Evolutionary conservation across 2,113 vertebrate genomes (phyloP), one percentile per base, ranked within the genome.

Genomic region (Melanerpes formicivorus): DNA sequence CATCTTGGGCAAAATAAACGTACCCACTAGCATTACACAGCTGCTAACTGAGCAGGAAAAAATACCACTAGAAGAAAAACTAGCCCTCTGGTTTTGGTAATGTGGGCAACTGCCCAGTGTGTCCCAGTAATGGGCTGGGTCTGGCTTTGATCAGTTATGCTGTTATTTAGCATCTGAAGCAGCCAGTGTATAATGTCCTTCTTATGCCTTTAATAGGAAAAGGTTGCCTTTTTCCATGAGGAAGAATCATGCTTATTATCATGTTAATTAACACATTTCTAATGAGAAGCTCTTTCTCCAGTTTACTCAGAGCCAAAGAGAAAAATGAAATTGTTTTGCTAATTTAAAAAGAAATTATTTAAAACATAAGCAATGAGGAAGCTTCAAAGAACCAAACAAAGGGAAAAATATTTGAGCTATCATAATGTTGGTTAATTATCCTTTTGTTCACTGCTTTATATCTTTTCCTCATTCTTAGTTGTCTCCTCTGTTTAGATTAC

Each of bases 221-320:
- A 25, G 63, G 65, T 65, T 78, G 76, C 70, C 73, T 95, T 91
- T 93, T 93, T 95, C 81, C 80, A 66, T 2, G 29, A 88, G 66
- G 76, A 40, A 69, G 80, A 65, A 93, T 78, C 65, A 25, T 55
- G 58, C 70, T 85, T 90, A 95, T 94, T 96, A 94, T 95, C 79
- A 95, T 94, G 87, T 92, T 94, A 96, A 93, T 95, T 93, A 93
- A 90, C 78, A 95, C 62, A 80, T 93, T 93, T 90, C 80, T 93
- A 95, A 93, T 69, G 63, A 94, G 91, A 84, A 91, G 44, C 16
- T 8, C 5, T 63, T 96, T 90, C 82, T 83, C 14, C 62, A 30
- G 84, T 89, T 95, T 93, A 83, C 87, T 88, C 21, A 78, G 72
- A 86, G 65, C 64, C 79, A 69, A 88, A 89, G 60, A 55, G 58